A percentile compares a stretch with the other conserved stretches of the same genome.
These are phyloP conservation scores for Paratrypauchen microcephalus DNA, from an alignment of 2,797 vertebrate genomes.

Conservation along the genomic window DNA sequence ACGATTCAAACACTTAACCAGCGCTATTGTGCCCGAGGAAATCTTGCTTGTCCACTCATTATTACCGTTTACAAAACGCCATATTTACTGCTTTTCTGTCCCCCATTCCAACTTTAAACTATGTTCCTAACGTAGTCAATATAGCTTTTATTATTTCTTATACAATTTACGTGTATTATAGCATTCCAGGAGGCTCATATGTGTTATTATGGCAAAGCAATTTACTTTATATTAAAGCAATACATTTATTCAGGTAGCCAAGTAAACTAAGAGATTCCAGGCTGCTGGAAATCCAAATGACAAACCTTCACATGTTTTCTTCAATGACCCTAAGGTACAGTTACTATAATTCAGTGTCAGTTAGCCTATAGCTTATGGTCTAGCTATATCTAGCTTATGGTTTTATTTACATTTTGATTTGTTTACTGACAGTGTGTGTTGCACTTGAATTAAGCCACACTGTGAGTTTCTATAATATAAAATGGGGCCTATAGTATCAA, in stretches of 20 bases:
- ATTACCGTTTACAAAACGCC: neutral
- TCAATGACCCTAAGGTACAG: neutral
- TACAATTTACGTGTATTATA: neutral
- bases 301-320: neutral
- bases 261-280: neutral
- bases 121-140: neutral
- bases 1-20: constrained; percentile 50
- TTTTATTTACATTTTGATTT: too few relatives aligned
- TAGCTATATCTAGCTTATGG: too few relatives aligned
- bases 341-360: too few relatives aligned
- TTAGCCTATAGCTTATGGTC: too few relatives aligned
- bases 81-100: neutral
- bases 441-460: too few relatives aligned
- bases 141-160: neutral
- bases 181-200: neutral
- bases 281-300: neutral
- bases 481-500: too few relatives aligned
- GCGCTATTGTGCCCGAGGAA: constrained; percentile 32
- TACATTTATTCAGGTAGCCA: neutral
- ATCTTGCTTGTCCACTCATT: constrained; percentile 15
- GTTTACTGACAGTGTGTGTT: too few relatives aligned
- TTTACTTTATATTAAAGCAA: neutral
- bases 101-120: neutral
- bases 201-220: neutral
- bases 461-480: too few relatives aligned